Base-by-base conservation (phyloP, 2,797 vertebrate species). In the Orientallactaga sibirica region DNA sequence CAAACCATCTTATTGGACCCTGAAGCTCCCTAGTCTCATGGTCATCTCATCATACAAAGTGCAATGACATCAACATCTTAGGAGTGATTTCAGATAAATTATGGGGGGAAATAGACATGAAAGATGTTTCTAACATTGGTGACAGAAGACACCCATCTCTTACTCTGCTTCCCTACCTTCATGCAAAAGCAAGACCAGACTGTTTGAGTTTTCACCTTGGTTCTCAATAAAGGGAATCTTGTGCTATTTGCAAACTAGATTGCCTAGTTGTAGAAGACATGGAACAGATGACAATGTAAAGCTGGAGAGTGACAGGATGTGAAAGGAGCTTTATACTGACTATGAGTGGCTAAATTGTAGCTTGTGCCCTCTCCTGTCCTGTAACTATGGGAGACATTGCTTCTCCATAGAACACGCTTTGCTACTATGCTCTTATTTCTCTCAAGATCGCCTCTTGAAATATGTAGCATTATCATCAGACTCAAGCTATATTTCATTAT, bases 61-160 rank as follows among this genome's bases (percentile, higher is more conserved):
- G 29, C 68, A 92, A 58, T 87, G 75, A 82, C 37, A 61, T 73
- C 94, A 86, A 71, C 61, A 93, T 88, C 33, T 76, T 67, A n/a
- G 8, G 37, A 6, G n/a, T 55, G 33, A 91, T 58, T 70, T 14
- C 20, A 7, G 70, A 71, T 43, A 88, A 91, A 52, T 12, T 43
- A 7, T 48, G 25, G 16, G 67, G 48, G 80, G 2, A 92, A 86
- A 88, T 29, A 61, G 5, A 61, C 55, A 14, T 67, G 37, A 90
- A 80, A 92, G 86, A 58, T 25, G 68, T n/a, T 3, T 37, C 75
- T 82, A 29, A 37, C 68, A 29, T 76, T 62, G 86, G 76, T 48
- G 55, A 75, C 71, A 29, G 10, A 41, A 66, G 55, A 74, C 48
- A 2, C 48, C 48, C 48, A 8, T 48, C 48, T 71, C 80, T 19